A percentile compares a stretch with the other conserved stretches of the same genome.
Conservation (phyloP, 1,140 invertebrate species). For the Pseudomyrmex cubaensis region DNA sequence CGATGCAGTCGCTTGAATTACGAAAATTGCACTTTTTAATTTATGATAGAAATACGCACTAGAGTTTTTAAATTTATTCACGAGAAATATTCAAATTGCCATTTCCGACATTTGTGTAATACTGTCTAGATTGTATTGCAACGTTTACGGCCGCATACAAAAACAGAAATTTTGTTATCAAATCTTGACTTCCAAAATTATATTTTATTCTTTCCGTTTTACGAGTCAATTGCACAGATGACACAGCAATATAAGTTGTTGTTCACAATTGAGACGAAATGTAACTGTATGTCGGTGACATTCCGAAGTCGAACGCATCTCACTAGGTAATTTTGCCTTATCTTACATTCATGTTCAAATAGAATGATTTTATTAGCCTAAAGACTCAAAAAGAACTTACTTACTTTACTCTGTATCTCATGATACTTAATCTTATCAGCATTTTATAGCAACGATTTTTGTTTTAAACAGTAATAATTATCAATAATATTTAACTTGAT, state of each 20-base stretch:
- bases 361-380: slow-evolving; percentile 31
- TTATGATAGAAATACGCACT: too few relatives aligned
- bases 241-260: background rate
- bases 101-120: background rate
- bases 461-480: too few relatives aligned
- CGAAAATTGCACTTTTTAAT: too few relatives aligned
- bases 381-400: background rate
- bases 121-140: background rate
- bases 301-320: background rate
- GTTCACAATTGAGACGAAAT: background rate
- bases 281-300: background rate
- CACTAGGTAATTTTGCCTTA: slow-evolving; percentile 36
- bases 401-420: background rate
- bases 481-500: too few relatives aligned
- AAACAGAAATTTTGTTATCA: background rate
- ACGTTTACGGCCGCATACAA: background rate
- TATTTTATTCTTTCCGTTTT: slow-evolving; percentile 2
- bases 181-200: background rate
- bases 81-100: background rate
- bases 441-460: slow-evolving; percentile 3
- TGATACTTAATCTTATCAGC: slow-evolving; percentile 25
- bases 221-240: background rate
- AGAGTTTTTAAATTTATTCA: too few relatives aligned
- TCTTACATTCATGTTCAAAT: slow-evolving; percentile 57
- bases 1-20: background rate